Base-by-base conservation (phyloP, 1,140 invertebrate genomes). In the Drosophila seguyi region DNA sequence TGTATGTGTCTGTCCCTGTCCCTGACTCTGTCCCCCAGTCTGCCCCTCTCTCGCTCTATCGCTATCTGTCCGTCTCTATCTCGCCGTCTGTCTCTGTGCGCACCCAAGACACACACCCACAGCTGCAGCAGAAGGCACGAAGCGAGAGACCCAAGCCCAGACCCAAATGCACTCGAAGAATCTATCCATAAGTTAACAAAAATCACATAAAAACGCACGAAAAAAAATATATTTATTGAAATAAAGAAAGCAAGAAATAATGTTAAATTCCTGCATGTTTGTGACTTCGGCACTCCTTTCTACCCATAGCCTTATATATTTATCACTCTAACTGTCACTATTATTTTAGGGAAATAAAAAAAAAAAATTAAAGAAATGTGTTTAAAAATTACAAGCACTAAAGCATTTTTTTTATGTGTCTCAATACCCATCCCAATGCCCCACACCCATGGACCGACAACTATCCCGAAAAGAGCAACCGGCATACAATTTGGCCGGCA, bases 401-500 rank as follows among this genome's bases (percentile, higher is more conserved):
- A 10, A 27, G 22, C 14, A 27, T n/a, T n/a, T 13, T 50, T 52
- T 25, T 0, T 2, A 25, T 0, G 50, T 53, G 50, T 7, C 14
- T 55, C 3, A n/a, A 55, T 52, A 62, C 56, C 67, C 57, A 59
- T 60, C 68, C 48, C 71, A 69, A 34, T 31, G 72, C 39, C 45
- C 74, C 74, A 76, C 74, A 76, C 74, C 73, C 73, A 75, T 34
- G 52, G 31, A 48, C 52, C 73, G 60, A 75, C 73, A 75, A 75
- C 71, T 75, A 76, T 60, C 39, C 74, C 61, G 68, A 76, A 76
- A 76, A 76, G 68, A 72, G 84, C 84, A 87, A 68, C 84, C 84
- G 81, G 78, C 85, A 90, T 85, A 90, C 85, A 90, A 90, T 90
- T 90, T 90, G 85, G 85, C 85, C 85, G 85, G 74, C 85, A 90